These are phyloP conservation scores for Drosophila dunni DNA, from an alignment of 1,140 invertebrate genomes.

Conservation along the genomic window DNA sequence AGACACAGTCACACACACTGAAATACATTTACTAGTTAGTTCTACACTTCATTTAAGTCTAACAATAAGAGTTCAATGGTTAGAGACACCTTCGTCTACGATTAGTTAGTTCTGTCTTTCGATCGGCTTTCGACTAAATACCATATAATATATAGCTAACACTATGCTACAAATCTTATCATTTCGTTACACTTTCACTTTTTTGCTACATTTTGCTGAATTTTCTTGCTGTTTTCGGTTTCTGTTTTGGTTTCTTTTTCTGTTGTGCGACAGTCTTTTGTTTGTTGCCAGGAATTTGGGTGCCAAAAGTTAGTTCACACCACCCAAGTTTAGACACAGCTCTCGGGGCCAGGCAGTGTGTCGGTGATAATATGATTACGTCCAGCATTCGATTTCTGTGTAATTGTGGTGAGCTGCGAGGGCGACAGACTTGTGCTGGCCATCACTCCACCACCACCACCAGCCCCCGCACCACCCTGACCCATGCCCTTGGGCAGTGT, in stretches of 20 bases:
- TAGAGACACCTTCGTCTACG: constrained; percentile 35
- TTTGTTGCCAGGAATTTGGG: constrained; percentile 67
- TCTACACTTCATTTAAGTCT: constrained; percentile 40
- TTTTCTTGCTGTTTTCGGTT: constrained; percentile 34
- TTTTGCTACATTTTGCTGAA: constrained; percentile 7
- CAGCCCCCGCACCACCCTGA: constrained; percentile 23
- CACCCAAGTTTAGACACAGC: constrained; percentile 88
- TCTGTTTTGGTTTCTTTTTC: constrained; percentile 35
- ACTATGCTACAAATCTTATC: no score
- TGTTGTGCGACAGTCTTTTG: constrained; percentile 78
- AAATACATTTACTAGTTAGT: constrained; percentile 66
- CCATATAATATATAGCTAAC: no score
- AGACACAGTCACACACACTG: constrained; percentile 12
- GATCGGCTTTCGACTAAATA: no score
- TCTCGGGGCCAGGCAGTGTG: constrained; percentile 90
- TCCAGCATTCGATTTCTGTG: constrained; percentile 79
- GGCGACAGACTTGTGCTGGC: constrained; percentile 60
- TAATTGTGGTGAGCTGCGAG: constrained; percentile 73
- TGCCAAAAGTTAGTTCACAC: neutral
- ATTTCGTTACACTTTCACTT: no score
- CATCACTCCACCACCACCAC: constrained; percentile 38
- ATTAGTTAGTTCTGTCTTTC: constrained; percentile 28
- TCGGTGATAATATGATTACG: constrained; percentile 89
- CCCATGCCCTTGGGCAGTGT: constrained; percentile 76
- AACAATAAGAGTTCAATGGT: constrained; percentile 47